These are phyloP conservation scores for Myripristis murdjan DNA, from an alignment of 2,797 vertebrate genomes.

Conservation along the genomic window DNA sequence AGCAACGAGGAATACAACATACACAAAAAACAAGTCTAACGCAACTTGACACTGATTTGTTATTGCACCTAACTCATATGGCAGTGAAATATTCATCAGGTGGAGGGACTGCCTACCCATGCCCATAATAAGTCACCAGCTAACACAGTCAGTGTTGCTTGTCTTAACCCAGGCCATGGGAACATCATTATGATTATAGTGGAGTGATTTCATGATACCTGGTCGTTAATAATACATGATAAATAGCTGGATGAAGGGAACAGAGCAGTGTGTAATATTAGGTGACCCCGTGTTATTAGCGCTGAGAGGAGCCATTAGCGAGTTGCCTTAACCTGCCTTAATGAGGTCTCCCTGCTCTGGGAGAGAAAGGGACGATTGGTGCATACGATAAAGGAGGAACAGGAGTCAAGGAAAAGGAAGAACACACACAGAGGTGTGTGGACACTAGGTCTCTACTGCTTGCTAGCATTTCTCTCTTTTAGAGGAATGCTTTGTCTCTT, in stretches of 20 bases:
- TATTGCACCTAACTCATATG: slow-evolving; percentile 50
- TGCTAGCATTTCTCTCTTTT: neutral
- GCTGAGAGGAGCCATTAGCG: slow-evolving; percentile 84
- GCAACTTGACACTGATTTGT: slow-evolving; percentile 63
- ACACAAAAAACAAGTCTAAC: slow-evolving; percentile 20
- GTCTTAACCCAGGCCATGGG: slow-evolving; percentile 66
- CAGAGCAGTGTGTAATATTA: slow-evolving; percentile 82
- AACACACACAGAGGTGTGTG: slow-evolving; percentile 36
- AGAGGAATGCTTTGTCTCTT: slow-evolving; percentile 13
- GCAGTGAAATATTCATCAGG: slow-evolving; percentile 67
- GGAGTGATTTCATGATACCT: slow-evolving; percentile 71
- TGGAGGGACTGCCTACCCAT: slow-evolving; percentile 34
- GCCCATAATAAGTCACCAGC: slow-evolving; percentile 67
- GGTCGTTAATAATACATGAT: slow-evolving; percentile 81
- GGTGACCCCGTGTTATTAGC: slow-evolving; percentile 83
- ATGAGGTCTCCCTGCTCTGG: slow-evolving; percentile 83
- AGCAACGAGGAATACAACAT: slow-evolving; percentile 5
- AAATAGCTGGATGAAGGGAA: slow-evolving; percentile 80
- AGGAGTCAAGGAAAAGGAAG: slow-evolving; percentile 34
- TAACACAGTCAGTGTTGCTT: slow-evolving; percentile 61
- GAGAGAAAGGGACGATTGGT: slow-evolving; percentile 71
- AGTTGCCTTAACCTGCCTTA: slow-evolving; percentile 84
- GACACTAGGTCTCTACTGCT: slow-evolving; percentile 29
- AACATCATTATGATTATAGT: slow-evolving; percentile 73
- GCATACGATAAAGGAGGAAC: slow-evolving; percentile 66